Base-by-base conservation (phyloP, 2,113 vertebrate species). In the Tympanuchus pallidicinctus region DNA sequence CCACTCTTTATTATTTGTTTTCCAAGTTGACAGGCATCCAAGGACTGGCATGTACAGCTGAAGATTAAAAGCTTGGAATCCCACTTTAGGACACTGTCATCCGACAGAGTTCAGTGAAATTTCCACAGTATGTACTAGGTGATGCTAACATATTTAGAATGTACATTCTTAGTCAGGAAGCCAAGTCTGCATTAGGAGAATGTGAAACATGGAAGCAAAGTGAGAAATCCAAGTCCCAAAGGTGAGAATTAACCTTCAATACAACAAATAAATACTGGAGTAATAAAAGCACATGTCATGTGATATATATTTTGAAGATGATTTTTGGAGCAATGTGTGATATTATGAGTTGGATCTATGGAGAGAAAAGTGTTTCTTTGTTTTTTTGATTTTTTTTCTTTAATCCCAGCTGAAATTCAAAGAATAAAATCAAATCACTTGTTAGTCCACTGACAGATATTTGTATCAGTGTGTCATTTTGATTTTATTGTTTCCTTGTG, bases 401-500 rank as follows among this genome's bases (percentile, higher is more conserved):
- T 59, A 67, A 78, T 90, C 67, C 38, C 67, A 75, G 42, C 61
- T 84, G 40, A 83, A 89, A 90, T 80, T 88, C 71, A 72, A 76
- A 94, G 60, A 24, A 30, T 82, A 60, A 74, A 94, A 83, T 88
- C 52, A 90, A 88, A 92, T 38, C 67, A 86, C 50, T 64, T 86
- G 38, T 84, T 94, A 67, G 50, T 88, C 72, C 6, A 2, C 30
- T 90, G 69, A 52, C 61, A 88, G 43, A 65, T 65, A 54, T 81
- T 88, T 86, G 57, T 88, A 67, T 93, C 42, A 66, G 27, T 48
- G 81, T 86, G 61, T 65, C 32, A 57, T 86, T 71, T 85, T 90
- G 30, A 81, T 94, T 94, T 93, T 17, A 61, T 91, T 92, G 79
- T 91, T 93, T 88, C 74, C 69, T 81, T 90, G 47, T 64, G 57